These are phyloP conservation scores for Paradoxurus hermaphroditus DNA, from an alignment of 2,113 vertebrate genomes.

Conservation along the genomic window DNA sequence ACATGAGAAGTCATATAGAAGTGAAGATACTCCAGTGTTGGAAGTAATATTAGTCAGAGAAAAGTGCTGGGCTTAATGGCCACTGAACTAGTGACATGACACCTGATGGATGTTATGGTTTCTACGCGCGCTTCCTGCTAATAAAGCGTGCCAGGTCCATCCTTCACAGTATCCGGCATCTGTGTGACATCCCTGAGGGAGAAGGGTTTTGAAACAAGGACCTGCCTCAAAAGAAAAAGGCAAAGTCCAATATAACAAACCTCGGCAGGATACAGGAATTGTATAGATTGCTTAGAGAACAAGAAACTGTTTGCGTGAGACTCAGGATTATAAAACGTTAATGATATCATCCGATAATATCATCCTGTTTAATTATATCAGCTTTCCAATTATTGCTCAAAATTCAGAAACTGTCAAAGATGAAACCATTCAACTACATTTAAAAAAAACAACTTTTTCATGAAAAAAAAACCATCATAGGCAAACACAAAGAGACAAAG, in stretches of 20 bases:
- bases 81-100: neutral
- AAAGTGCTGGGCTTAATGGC: neutral
- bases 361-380: too few species aligned
- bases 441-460: neutral
- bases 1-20: neutral
- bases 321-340: neutral
- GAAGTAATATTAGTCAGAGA: neutral
- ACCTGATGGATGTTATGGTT: neutral
- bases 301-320: neutral
- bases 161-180: neutral
- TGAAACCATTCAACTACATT: neutral
- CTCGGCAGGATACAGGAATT: neutral
- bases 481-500: neutral
- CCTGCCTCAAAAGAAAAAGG: neutral
- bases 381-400: neutral
- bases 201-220: neutral
- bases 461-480: neutral
- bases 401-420: neutral
- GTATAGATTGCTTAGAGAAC: neutral
- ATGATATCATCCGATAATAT: neutral
- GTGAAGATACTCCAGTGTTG: neutral
- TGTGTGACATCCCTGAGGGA: neutral
- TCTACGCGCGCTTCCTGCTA: neutral
- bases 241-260: neutral
- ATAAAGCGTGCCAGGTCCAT: neutral